A percentile compares a stretch with the other conserved stretches of the same genome.
Conservation (phyloP, 2,113 vertebrate genomes). For the Hypomesus transpacificus region DNA sequence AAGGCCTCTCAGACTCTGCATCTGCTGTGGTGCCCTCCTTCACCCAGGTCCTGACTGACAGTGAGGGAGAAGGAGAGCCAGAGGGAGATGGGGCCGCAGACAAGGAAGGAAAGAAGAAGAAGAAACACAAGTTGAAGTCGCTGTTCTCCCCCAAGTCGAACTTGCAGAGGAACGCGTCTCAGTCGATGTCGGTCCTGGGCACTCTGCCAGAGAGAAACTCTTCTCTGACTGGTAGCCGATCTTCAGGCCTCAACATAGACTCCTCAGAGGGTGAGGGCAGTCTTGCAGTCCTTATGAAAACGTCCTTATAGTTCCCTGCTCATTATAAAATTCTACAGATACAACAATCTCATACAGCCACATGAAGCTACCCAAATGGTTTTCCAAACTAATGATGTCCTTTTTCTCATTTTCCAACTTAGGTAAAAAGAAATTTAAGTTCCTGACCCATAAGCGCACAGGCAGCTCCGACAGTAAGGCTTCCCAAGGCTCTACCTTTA, state of each 20-base stretch:
- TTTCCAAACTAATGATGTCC: neutral
- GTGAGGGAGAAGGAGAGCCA: conserved; percentile 76
- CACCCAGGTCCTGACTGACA: conserved; percentile 75
- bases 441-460: conserved; percentile 78
- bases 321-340: neutral
- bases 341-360: neutral
- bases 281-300: neutral
- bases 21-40: conserved; percentile 73
- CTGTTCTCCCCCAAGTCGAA: conserved; percentile 87
- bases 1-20: conserved; percentile 61
- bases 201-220: conserved; percentile 60
- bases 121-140: conserved; percentile 77
- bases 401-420: conserved; percentile 7
- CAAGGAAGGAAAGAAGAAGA: conserved; percentile 70
- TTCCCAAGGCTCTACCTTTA: conserved; percentile 64
- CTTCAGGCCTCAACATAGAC: conserved; percentile 70
- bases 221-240: conserved; percentile 61
- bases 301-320: neutral
- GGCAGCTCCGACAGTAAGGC: conserved; percentile 76
- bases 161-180: conserved; percentile 81
- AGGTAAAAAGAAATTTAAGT: conserved; percentile 77
- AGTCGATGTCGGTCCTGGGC: conserved; percentile 85
- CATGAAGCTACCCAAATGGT: neutral
- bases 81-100: conserved; percentile 13
- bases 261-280: conserved; percentile 61